Base-by-base conservation (phyloP, 2,113 vertebrate genomes). In the Poeciliopsis turrubarensis region DNA sequence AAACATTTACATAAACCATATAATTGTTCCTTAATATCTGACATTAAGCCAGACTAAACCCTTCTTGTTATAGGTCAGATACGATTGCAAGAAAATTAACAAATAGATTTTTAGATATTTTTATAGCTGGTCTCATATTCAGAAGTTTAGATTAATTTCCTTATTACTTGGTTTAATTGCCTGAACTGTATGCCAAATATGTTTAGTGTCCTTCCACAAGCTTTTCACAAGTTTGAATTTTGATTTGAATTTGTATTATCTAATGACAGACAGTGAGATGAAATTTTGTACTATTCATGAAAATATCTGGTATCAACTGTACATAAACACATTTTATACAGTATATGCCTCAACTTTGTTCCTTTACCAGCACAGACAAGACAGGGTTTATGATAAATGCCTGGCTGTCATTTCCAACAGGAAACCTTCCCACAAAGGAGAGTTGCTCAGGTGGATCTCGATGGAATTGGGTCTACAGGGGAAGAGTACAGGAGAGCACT, bases 401-500 rank as follows among this genome's bases (percentile, higher is more conserved):
- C 4, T 6, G 0, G 1, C 4, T 62, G 1, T 19, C 0, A 8
- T 73, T 79, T 67, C 65, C 0, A 68, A 80, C 66, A 93, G 92
- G 91, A 93, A 54, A 77, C 68, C 14, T 89, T 92, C 72, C 80
- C 87, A 37, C 89, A 88, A 32, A 17, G 86, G 19, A 92, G 83
- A 79, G 37, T 71, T 31, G 79, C 79, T 79, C 88, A 83, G 39
- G 89, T 90, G 54, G 91, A 91, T 80, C 80, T 92, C 34, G 86
- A 92, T 87, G 91, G 85, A 44, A 91, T 91, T 17, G 91, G 90
- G 5, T 90, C 85, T 27, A 90, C 88, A 60, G 91, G 80, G 79
- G 92, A 93, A 77, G 92, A 93, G 65, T 93, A 93, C 74, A 89
- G 88, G 73, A 91, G 77, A 82, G 84, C 86, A 69, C 41, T 92